Percentiles rank a stretch among this genome's conserved stretches.
Conservation (phyloP, 2,113 vertebrate genomes). For the Mustelus asterias region DNA sequence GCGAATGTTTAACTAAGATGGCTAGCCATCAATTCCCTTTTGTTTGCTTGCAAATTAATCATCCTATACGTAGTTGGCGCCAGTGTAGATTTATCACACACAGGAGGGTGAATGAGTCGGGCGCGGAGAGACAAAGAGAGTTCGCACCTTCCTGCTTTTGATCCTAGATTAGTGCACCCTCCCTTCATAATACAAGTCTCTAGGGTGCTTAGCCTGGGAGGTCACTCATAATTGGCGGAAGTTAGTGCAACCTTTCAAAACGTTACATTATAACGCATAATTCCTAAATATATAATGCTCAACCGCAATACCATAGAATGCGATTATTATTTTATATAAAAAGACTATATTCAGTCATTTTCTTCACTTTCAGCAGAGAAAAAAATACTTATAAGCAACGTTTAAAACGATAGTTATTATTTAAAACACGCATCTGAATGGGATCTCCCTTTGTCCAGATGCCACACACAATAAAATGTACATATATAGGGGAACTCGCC, state of each 20-base stretch:
- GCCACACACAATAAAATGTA: slow-evolving; percentile 6
- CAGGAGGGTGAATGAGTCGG: slow-evolving; percentile 59
- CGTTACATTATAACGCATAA: slow-evolving; percentile 49
- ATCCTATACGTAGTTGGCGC: slow-evolving; percentile 67
- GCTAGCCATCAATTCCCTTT: slow-evolving; percentile 67
- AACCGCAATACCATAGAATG: background rate
- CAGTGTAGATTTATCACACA: slow-evolving; percentile 68
- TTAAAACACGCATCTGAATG: background rate
- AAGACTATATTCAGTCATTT: background rate
- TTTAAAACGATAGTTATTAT: background rate
- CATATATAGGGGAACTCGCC: slow-evolving; percentile 23
- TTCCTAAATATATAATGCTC: slow-evolving; percentile 44
- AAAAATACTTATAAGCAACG: background rate
- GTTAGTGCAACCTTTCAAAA: slow-evolving; percentile 61
- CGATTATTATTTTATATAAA: background rate
- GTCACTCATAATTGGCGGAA: slow-evolving; percentile 64
- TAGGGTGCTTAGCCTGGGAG: slow-evolving; percentile 64
- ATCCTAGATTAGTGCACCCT: slow-evolving; percentile 61
- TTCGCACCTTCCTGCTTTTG: slow-evolving; percentile 77
- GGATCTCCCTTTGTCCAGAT: background rate
- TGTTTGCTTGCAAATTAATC: slow-evolving; percentile 93
- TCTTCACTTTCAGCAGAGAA: background rate
- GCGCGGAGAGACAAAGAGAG: slow-evolving; percentile 63
- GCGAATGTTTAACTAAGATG: slow-evolving; percentile 80
- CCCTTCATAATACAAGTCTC: slow-evolving; percentile 63